These are phyloP conservation scores for Diarsia dahlii DNA, from an alignment of 2,888 invertebrate genomes.

Conservation along the genomic window DNA sequence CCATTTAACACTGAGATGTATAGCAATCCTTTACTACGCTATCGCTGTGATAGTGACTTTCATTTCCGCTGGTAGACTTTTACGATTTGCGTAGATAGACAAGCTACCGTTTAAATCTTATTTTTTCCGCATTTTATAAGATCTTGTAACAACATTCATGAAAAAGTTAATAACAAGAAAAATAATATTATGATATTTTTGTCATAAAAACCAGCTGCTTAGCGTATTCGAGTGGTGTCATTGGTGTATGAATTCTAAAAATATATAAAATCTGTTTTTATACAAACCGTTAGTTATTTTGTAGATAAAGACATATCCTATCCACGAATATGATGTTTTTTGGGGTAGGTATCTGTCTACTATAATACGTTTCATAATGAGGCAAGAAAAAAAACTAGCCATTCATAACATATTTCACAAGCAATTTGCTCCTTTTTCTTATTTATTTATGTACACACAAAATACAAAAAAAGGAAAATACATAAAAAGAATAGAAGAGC, in stretches of 20 bases:
- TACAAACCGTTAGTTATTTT: too few species aligned
- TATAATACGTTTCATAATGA: too few species aligned
- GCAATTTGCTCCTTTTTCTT: too few species aligned
- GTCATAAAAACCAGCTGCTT: conserved; percentile 23
- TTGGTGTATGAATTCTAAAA: conserved; percentile 2
- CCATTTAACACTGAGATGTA: conserved; percentile 46
- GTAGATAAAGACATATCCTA: too few species aligned
- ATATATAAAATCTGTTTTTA: too few species aligned
- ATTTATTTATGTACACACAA: too few species aligned
- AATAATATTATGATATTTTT: conserved; percentile 13
- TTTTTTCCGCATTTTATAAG: conserved; percentile 32
- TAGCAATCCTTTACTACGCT: conserved; percentile 19
- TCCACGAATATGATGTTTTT: too few species aligned
- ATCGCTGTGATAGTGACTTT: conserved; percentile 4
- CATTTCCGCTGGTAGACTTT: conserved; percentile 41
- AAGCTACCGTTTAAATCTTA: conserved; percentile 23
- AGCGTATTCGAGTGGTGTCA: background rate
- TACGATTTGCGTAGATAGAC: conserved; percentile 42
- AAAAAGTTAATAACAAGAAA: conserved; percentile 1
- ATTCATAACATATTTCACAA: too few species aligned
- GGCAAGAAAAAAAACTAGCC: too few species aligned
- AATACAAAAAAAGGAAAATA: too few species aligned
- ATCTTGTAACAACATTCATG: conserved; percentile 18
- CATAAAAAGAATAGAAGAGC: too few species aligned
- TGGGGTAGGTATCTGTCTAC: too few species aligned